Evolutionary conservation across 1,140 invertebrate genomes (phyloP).

Genomic region (Drosophila paulistorum): DNA sequence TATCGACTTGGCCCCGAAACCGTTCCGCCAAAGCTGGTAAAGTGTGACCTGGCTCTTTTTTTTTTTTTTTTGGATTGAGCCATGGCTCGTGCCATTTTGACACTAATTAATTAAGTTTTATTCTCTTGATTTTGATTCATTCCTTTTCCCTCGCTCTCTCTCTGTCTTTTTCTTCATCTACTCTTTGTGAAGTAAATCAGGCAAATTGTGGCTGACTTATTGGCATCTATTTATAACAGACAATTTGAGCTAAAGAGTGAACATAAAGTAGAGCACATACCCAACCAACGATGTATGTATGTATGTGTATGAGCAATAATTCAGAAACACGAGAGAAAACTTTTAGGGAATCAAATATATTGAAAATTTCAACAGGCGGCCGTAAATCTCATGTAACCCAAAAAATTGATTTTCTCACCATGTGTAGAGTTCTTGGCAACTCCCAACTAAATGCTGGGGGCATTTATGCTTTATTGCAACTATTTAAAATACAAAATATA

Average conservation of each 20-base stretch:
- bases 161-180: slow-evolving; percentile 29
- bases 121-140: slow-evolving; percentile 25
- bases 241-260: background rate
- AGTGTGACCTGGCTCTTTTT: slow-evolving; percentile 32
- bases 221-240: slow-evolving; percentile 34
- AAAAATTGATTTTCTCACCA: background rate
- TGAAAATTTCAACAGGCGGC: background rate
- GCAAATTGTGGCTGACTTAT: slow-evolving; percentile 37
- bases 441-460: slow-evolving; percentile 8
- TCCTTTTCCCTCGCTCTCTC: background rate
- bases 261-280: background rate
- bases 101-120: slow-evolving; percentile 79
- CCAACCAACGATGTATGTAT: too few relatives aligned
- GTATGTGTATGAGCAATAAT: too few relatives aligned
- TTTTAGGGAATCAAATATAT: too few relatives aligned
- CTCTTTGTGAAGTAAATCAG: slow-evolving; percentile 37
- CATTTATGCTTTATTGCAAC: slow-evolving; percentile 20
- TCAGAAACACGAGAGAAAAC: too few relatives aligned
- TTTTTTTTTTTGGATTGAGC: slow-evolving; percentile 12
- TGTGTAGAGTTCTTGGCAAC: too few relatives aligned
- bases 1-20: background rate
- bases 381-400: background rate
- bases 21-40: slow-evolving; percentile 10
- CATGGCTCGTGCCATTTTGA: slow-evolving; percentile 58
- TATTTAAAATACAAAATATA: slow-evolving; percentile 22